A percentile compares a stretch with the other conserved stretches of the same genome.
Conservation (phyloP, 64 coral and sea anemone species). For the Acropora yongei region DNA sequence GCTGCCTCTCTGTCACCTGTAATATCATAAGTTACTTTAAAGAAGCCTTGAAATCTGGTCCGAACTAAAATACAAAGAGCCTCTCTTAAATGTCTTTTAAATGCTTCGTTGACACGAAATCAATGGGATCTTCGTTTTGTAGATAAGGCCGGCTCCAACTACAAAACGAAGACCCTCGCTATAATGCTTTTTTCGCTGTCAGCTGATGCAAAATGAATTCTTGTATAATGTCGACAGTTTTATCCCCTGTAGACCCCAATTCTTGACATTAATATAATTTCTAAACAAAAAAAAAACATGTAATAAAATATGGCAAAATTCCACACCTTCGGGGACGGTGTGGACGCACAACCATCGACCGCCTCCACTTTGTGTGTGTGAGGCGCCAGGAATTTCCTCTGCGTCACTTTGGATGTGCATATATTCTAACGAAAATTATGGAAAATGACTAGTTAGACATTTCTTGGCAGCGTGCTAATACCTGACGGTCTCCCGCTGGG, state of each 20-base stretch:
- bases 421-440: too few relatives aligned
- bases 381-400: too few relatives aligned
- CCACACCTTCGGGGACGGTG: neutral
- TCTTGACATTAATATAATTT: neutral
- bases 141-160: too few relatives aligned
- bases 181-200: neutral
- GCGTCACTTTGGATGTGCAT: neutral
- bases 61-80: too few relatives aligned
- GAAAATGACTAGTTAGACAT: neutral
- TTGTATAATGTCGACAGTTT: slow-evolving; percentile 7
- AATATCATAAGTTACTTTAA: too few relatives aligned
- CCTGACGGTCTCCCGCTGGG: slow-evolving; percentile 13
- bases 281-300: neutral
- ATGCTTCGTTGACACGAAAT: neutral
- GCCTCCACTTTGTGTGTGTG: neutral
- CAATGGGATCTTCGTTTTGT: too few relatives aligned
- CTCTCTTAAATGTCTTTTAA: too few relatives aligned
- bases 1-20: too few relatives aligned
- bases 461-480: slow-evolving; percentile 4
- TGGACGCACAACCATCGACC: neutral
- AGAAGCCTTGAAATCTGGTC: too few relatives aligned
- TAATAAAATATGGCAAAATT: neutral
- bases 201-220: neutral
- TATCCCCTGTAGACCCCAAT: neutral
- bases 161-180: too few relatives aligned